Percentiles rank a stretch among this genome's conserved stretches.
phyloP scores from a whole-genome alignment of 1,140 invertebrate genomes.

The Hycleus cichorii region DNA sequence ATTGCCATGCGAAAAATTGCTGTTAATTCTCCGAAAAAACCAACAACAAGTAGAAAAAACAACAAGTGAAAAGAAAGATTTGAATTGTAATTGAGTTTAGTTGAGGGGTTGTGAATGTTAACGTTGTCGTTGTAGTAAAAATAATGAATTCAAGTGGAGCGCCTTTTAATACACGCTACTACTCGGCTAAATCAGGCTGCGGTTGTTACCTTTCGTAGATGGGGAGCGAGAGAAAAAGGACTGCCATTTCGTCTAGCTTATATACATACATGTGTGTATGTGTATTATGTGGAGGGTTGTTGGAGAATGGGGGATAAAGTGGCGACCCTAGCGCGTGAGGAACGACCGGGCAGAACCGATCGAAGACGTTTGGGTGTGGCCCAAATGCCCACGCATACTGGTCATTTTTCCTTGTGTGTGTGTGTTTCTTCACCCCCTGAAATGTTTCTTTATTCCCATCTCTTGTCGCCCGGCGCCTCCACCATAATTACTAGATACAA shows the following conservation, averaged over 20 bases:
- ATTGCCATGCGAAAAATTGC: too few species aligned
- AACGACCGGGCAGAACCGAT: slow-evolving; percentile 42
- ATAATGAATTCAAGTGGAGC: too few species aligned
- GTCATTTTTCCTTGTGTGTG: slow-evolving; percentile 6
- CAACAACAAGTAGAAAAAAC: too few species aligned
- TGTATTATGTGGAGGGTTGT: neutral
- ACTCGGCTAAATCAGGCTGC: too few species aligned
- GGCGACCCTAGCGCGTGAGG: slow-evolving; percentile 35
- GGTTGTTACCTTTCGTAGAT: too few species aligned
- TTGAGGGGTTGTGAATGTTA: too few species aligned
- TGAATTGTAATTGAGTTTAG: too few species aligned
- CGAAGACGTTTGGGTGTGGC: slow-evolving; percentile 40
- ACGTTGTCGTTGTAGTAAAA: too few species aligned
- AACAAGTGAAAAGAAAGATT: too few species aligned
- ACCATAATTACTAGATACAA: neutral
- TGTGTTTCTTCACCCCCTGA: neutral
- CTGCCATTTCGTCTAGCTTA: slow-evolving; percentile 3
- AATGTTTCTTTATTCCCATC: neutral
- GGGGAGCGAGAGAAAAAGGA: neutral
- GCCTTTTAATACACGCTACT: too few species aligned
- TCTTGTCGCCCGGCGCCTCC: slow-evolving; percentile 1
- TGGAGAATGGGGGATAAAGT: slow-evolving; percentile 9
- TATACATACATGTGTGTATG: too few species aligned
- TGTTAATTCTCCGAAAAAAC: too few species aligned
- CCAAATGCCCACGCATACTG: slow-evolving; percentile 38